These are phyloP conservation scores for Eciton burchellii DNA, from an alignment of 1,140 invertebrate genomes.

Conservation along the genomic window DNA sequence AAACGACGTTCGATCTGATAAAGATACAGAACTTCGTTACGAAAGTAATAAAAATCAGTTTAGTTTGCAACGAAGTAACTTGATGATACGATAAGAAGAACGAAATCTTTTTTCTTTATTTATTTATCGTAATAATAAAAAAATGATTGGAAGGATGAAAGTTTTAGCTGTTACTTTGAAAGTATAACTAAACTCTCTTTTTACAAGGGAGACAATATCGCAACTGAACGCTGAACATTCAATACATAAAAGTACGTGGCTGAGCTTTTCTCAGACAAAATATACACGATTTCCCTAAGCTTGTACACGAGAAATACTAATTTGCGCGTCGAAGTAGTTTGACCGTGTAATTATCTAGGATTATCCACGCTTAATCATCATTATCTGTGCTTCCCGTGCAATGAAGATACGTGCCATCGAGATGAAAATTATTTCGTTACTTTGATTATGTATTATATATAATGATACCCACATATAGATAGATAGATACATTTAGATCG, in stretches of 20 bases:
- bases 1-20: neutral
- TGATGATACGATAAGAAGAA: too few relatives aligned
- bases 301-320: neutral
- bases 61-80: too few relatives aligned
- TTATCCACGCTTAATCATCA: neutral
- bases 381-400: neutral
- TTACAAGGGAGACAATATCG: neutral
- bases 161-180: neutral
- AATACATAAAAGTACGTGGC: neutral
- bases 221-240: neutral
- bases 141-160: neutral
- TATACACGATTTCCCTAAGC: neutral
- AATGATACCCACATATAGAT: too few relatives aligned
- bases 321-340: neutral
- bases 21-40: too few relatives aligned
- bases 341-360: conserved; percentile 7
- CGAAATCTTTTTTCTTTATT: too few relatives aligned
- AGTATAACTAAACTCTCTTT: neutral
- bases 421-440: neutral
- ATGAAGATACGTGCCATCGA: conserved; percentile 20
- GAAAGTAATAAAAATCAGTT: too few relatives aligned
- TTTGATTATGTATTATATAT: neutral
- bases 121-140: neutral
- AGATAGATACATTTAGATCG: neutral
- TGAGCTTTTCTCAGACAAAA: neutral